Base-by-base conservation (phyloP, 2,113 vertebrate species). In the Trachemys scripta region DNA sequence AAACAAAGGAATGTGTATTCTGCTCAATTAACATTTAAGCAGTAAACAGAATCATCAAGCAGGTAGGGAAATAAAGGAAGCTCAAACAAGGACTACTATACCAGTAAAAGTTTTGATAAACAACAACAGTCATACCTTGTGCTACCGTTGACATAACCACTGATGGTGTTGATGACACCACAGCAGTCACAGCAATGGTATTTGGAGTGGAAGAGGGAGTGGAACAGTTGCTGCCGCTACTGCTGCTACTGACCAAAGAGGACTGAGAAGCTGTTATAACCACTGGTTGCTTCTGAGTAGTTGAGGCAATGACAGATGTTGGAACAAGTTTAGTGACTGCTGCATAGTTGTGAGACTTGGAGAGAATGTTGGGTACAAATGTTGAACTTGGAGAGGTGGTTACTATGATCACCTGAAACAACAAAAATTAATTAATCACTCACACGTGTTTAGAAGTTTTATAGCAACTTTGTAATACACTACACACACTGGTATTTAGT, bases 311-410 rank as follows among this genome's bases (percentile, higher is more conserved):
- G 95, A 99, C 98, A 24, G 99, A 99, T 0, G 99, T 99, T 84
- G 99, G 99, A 88, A 99, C 99, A 89, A 99, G 98, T 97, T 99
- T 99, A 86, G 99, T 99, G 95, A 99, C 95, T 13, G 99, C 99
- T 27, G 99, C 99, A 88, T 99, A 99, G 97, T 99, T 99, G 98
- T 99, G 99, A n/a, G 99, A 99, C 98, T 99, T 99, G 51, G 99
- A 99, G 95, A 99, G 99, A 98, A 99, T 99, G 98, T 99, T 99
- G 95, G 99, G 99, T 79, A 99, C 99, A 76, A 99, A 99, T 90
- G 99, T 99, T 92, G 99, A 99, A 97, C 99, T 99, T 59, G 99
- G 99, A 94, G 99, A 99, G 13, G 99, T 99, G 7, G 99, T 99
- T 92, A 99, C 99, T 90, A 99, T 99, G 94, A 99, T 99, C 89